A percentile compares a stretch with the other conserved stretches of the same genome.
Evolutionary conservation across 1,140 invertebrate species (phyloP).

Genomic region (Eumeta japonica): DNA sequence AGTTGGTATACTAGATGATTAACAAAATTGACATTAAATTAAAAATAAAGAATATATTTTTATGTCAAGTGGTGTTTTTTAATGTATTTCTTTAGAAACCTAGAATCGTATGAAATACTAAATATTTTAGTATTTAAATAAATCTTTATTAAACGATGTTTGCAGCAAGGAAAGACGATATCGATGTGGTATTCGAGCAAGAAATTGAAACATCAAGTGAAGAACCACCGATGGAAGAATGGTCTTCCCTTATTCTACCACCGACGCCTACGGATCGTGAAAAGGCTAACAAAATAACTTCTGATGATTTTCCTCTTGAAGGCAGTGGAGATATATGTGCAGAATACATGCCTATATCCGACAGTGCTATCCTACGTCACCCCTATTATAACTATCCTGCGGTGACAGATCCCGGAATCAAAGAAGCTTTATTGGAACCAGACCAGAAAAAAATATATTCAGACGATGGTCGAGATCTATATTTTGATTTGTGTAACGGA

Average conservation of each 20-base stretch:
- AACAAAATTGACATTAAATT: no score
- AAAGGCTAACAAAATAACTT: slow-evolving; percentile 17
- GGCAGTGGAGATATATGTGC: slow-evolving; percentile 37
- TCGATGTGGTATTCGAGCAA: neutral
- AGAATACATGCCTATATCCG: slow-evolving; percentile 39
- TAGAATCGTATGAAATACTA: no score
- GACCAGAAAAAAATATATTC: slow-evolving; percentile 31
- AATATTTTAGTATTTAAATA: no score
- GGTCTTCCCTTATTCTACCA: slow-evolving; percentile 30
- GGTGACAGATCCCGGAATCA: slow-evolving; percentile 50
- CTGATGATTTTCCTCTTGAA: slow-evolving; percentile 23
- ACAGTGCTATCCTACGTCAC: slow-evolving; percentile 44
- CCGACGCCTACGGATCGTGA: slow-evolving; percentile 19
- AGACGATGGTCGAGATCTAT: slow-evolving; percentile 44
- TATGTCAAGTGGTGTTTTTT: no score
- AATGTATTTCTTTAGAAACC: no score
- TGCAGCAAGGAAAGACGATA: neutral
- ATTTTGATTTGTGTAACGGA: slow-evolving; percentile 41
- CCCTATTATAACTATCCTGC: slow-evolving; percentile 52
- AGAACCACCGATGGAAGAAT: slow-evolving; percentile 32
- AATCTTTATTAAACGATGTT: no score
- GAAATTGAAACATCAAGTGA: slow-evolving; percentile 4
- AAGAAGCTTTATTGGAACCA: slow-evolving; percentile 36
- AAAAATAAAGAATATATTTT: no score
- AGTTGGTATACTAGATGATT: no score